Evolutionary conservation across 2,888 invertebrate genomes (phyloP).

Genomic region (Brachynemurus nebulosus): DNA sequence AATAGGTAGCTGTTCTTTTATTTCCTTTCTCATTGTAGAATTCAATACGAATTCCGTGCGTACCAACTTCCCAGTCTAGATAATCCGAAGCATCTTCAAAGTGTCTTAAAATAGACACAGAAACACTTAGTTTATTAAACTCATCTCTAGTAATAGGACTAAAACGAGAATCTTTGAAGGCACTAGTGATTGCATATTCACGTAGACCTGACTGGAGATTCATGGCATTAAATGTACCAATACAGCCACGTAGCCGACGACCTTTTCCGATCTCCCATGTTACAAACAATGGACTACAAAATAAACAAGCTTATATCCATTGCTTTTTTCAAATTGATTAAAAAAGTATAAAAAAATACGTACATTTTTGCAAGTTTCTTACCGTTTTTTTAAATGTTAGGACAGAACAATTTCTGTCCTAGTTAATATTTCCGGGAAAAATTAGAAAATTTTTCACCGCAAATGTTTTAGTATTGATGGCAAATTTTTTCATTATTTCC

Average conservation of each 20-base stretch:
- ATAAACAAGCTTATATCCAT: no score
- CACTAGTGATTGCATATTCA: slow-evolving; percentile 96
- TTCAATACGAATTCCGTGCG: slow-evolving; percentile 96
- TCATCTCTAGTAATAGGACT: slow-evolving; percentile 90
- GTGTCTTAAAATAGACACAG: slow-evolving; percentile 89
- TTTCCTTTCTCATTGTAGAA: slow-evolving; percentile 87
- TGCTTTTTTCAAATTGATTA: no score
- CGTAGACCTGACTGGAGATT: slow-evolving; percentile 86
- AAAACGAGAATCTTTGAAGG: slow-evolving; percentile 94
- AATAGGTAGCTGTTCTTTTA: slow-evolving; percentile 92
- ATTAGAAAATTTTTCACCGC: no score
- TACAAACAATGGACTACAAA: slow-evolving; percentile 83
- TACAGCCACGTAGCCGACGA: slow-evolving; percentile 90
- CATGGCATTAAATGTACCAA: slow-evolving; percentile 97
- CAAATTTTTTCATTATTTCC: not conserved
- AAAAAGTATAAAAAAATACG: no score
- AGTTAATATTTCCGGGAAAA: no score
- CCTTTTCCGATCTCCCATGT: slow-evolving; percentile 98
- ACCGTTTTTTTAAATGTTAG: no score
- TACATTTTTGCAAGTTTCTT: no score
- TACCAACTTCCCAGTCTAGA: slow-evolving; percentile 94
- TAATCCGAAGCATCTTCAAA: slow-evolving; percentile 94
- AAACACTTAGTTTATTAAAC: slow-evolving; percentile 80
- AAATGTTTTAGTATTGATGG: no score
- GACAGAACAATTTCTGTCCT: no score